Conservation (phyloP, 2,113 vertebrate species). For the Sclerurus mexicanus region DNA sequence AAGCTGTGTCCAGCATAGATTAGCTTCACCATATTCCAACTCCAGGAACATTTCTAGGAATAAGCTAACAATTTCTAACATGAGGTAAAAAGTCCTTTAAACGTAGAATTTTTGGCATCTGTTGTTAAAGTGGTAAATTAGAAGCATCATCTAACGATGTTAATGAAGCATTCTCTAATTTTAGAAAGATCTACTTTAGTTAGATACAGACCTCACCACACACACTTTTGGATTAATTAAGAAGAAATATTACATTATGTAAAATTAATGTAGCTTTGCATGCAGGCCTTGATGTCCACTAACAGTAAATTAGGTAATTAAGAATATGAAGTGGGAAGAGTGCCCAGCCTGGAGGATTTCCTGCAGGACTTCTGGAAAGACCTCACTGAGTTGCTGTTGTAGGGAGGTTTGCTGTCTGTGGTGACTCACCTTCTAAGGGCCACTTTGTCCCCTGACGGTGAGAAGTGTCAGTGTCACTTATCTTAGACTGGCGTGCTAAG, state of each 20-base stretch:
- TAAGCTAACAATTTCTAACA: background rate
- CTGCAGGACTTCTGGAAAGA: background rate
- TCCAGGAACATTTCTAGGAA: slow-evolving; percentile 27
- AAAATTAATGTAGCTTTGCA: background rate
- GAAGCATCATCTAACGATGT: background rate
- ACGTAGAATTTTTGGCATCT: background rate
- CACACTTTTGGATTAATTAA: background rate
- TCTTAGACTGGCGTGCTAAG: background rate
- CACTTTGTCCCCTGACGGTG: background rate
- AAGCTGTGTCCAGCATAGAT: background rate
- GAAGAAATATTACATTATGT: slow-evolving; percentile 4
- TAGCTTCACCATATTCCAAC: background rate
- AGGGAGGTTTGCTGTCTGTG: background rate
- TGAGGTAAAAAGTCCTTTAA: background rate
- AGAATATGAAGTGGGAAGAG: slow-evolving; percentile 14
- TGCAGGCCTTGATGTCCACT: background rate
- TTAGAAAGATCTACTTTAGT: background rate
- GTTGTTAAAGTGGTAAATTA: background rate
- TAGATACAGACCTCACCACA: background rate
- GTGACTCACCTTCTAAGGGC: background rate
- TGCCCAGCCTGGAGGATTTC: background rate
- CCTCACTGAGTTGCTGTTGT: background rate
- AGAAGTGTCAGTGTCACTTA: background rate
- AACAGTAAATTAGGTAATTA: background rate
- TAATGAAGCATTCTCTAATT: slow-evolving; percentile 6